These are phyloP conservation scores for Orbicella faveolata DNA, from an alignment of 64 coral and sea anemone genomes.

Conservation along the genomic window DNA sequence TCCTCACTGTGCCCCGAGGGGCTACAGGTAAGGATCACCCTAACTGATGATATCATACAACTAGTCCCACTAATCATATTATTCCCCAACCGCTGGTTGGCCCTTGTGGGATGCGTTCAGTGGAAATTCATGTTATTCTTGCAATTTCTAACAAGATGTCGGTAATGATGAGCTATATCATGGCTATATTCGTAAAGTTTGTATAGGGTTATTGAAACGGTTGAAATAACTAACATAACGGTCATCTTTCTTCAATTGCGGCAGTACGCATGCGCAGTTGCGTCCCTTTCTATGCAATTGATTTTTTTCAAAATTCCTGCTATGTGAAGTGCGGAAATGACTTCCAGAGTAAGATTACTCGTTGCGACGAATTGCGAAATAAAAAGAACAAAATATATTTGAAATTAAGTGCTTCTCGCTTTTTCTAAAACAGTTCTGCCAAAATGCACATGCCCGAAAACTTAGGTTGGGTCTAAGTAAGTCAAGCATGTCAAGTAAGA, in stretches of 20 bases:
- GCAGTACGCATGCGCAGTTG: neutral
- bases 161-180: neutral
- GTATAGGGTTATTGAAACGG: neutral
- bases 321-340: neutral
- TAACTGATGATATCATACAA: slow-evolving; percentile 34
- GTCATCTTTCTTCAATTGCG: neutral
- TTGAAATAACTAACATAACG: neutral
- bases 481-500: no score
- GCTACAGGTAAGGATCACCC: slow-evolving; percentile 96
- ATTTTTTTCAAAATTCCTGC: neutral
- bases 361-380: no score
- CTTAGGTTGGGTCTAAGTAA: no score
- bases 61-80: rapidly evolving
- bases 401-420: no score
- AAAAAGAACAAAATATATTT: no score
- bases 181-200: neutral
- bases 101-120: neutral
- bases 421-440: no score
- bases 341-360: no score
- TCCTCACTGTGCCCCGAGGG: slow-evolving; percentile 80
- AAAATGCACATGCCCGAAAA: no score
- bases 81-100: neutral
- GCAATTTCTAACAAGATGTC: neutral
- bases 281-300: neutral
- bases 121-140: neutral